Base-by-base conservation (phyloP, 2,888 invertebrate genomes). In the Cryptocheilus praepositus region DNA sequence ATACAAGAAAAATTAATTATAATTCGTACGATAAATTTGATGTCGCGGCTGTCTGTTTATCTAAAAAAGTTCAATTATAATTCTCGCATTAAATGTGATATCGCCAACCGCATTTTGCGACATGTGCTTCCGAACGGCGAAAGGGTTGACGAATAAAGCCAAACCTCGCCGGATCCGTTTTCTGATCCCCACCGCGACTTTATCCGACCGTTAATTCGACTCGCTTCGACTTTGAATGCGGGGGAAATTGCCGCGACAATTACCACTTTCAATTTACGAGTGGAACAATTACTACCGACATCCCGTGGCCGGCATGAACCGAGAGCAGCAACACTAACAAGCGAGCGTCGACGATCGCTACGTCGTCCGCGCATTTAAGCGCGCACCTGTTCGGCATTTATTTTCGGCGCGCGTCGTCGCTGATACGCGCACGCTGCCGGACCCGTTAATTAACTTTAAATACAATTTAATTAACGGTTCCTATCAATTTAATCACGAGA, bases 331-430 rank as follows among this genome's bases (percentile, higher is more conserved):
- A 16, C 49, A 15, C 49, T 16, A 18, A 49, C 49, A 58, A 19
- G 45, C 45, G 22, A 45, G 46, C 15, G 16, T 3, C 19, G 22
- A 57, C n/a, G 3, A 8, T 25, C 28, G 25, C 28, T 15, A 25
- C 15, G 13, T 21, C 15, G 44, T 19, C 44, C 21, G 57, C 5
- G 18, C 7, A 15, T 5, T 25, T 36, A 11, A 36, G 11, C 7
- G 36, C 36, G 77, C 77, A 78, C 79, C 77, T 78, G 77, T 79
- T 74, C 69, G 79, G 72, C 77, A 76, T 72, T 76, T 73, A 64
- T 76, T 78, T 72, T 67, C 15, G 49, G 18, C 5, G 16, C 1
- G 16, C 11, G 16, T n/a, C 49, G 16, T 11, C n/a, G n/a, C 76
- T 58, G 56, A 64, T 61, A 21, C 53, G 49, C 58, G 73, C 36